Evolutionary conservation across 2,888 invertebrate species (phyloP).

Genomic region (Thera britannica): DNA sequence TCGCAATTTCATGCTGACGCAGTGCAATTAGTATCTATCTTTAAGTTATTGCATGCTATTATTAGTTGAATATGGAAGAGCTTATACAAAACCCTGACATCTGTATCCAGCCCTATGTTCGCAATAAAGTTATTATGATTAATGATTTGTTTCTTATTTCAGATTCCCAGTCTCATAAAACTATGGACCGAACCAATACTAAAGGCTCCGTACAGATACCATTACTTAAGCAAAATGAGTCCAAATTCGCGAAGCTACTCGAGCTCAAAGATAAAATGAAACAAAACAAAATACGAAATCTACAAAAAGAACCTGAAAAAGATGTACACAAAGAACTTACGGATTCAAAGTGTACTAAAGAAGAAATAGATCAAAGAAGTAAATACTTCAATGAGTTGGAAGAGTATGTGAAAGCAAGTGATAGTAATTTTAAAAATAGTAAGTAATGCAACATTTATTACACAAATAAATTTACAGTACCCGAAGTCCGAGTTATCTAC

Average conservation of each 20-base stretch:
- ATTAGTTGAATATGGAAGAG: no score
- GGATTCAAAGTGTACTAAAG: neutral
- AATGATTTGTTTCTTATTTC: neutral
- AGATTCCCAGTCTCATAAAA: neutral
- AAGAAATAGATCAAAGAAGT: neutral
- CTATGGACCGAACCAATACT: conserved; percentile 14
- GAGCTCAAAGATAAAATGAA: conserved; percentile 7
- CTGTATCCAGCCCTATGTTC: no score
- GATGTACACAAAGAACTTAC: neutral
- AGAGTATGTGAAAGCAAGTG: neutral
- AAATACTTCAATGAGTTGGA: neutral
- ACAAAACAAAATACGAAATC: neutral
- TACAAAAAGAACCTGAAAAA: neutral
- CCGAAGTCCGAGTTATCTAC: no score
- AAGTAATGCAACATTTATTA: neutral
- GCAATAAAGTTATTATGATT: no score
- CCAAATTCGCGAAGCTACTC: neutral
- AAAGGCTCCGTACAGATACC: neutral
- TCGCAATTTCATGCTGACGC: no score
- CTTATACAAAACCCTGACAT: no score
- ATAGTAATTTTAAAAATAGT: neutral
- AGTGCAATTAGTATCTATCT: no score
- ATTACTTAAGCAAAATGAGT: neutral
- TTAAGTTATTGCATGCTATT: no score
- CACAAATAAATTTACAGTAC: no score